Evolutionary conservation across 2,797 vertebrate genomes (phyloP).

Genomic region (Octomys mimax): DNA sequence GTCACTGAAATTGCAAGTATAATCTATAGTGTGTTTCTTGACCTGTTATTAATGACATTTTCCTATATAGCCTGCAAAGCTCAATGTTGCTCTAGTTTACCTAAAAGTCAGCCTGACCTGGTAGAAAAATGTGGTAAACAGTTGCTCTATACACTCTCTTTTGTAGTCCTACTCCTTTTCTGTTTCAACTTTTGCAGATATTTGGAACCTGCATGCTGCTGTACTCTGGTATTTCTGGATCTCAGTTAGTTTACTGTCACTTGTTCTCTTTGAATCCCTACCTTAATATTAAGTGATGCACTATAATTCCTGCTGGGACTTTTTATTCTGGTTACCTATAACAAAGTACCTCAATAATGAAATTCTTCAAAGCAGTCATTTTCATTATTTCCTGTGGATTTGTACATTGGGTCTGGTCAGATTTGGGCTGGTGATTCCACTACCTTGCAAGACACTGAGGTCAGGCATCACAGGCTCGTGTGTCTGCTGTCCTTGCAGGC

Average conservation of each 20-base stretch:
- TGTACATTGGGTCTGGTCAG: neutral
- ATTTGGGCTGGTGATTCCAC: neutral
- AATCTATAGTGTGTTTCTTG: neutral
- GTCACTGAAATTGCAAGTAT: neutral
- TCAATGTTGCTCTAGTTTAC: neutral
- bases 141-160: neutral
- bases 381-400: neutral
- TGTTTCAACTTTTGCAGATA: neutral
- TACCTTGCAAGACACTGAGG: neutral
- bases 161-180: neutral
- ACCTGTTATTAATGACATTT: neutral
- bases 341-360: neutral
- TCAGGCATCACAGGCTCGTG: neutral
- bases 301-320: neutral
- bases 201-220: neutral
- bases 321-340: neutral
- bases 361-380: neutral
- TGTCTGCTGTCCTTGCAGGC: neutral
- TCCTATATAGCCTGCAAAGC: neutral
- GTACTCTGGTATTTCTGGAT: neutral
- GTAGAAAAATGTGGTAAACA: neutral
- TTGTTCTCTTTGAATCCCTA: neutral
- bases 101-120: neutral
- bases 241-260: neutral
- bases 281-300: neutral